Evolutionary conservation across 2,113 vertebrate species (phyloP).

Genomic region (Dasyurus viverrinus): DNA sequence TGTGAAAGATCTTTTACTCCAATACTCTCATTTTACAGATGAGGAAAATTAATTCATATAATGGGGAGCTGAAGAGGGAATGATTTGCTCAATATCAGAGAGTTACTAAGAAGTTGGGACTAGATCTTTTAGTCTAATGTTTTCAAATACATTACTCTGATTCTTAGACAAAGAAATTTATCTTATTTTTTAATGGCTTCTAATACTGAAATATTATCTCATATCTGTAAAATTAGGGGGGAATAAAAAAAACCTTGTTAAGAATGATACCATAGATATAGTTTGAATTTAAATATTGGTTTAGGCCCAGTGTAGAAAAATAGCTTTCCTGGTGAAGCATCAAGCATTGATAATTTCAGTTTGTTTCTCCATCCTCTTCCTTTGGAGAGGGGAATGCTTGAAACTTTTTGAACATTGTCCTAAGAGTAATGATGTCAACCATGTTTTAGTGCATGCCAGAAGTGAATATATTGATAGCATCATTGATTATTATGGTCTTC

Average conservation of each 20-base stretch:
- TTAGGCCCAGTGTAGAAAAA: neutral
- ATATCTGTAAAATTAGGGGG: neutral
- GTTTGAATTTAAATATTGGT: constrained; percentile 22
- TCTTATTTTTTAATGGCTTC: neutral
- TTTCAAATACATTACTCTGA: neutral
- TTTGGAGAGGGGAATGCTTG: constrained; percentile 46
- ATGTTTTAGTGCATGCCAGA: constrained; percentile 81
- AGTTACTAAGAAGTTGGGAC: neutral
- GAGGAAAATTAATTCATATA: neutral
- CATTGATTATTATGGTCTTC: constrained; percentile 78
- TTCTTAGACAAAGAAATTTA: neutral
- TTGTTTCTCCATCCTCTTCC: constrained; percentile 61
- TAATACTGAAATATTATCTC: neutral
- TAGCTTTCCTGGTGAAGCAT: constrained; percentile 38
- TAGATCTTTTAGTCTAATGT: neutral
- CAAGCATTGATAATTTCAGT: constrained; percentile 37
- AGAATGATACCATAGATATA: neutral
- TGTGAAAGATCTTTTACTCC: neutral
- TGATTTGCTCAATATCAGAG: neutral
- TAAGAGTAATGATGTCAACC: constrained; percentile 62
- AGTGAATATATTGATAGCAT: constrained; percentile 76
- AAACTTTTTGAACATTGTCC: constrained; percentile 61
- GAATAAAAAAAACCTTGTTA: neutral
- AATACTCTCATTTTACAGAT: neutral
- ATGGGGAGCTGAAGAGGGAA: neutral